Base-by-base conservation (phyloP, 2,113 vertebrate species). In the Barnardius zonarius region DNA sequence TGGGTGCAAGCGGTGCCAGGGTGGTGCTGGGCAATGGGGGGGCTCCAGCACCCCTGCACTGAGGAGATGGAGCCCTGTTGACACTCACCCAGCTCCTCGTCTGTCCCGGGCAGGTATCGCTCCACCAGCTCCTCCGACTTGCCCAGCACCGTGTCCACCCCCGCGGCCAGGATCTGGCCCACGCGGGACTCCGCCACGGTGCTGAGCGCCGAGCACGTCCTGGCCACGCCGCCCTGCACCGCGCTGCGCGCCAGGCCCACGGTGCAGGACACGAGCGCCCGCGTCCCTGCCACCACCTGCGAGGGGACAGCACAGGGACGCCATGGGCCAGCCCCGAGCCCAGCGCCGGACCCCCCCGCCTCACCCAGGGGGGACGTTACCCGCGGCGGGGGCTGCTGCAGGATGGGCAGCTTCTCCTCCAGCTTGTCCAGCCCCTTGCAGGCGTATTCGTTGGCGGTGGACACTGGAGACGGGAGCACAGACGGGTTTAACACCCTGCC, bases 361-460 rank as follows among this genome's bases (percentile, higher is more conserved):
- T 0, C 16, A 84, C 76, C 37, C 10, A 7, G 13, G 35, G 52
- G 9, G 2, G 85, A 5, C 2, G 4, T 91, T 87, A 99, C 99
- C 99, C 98, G 97, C 70, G 98, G 98, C 0, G 99, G 97, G 10
- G 98, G 98, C 91, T 99, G 98, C 55, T 99, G 99, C 88, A 99
- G 98, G 96, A 99, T 98, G 7, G 99, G 98, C 64, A 99, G 92
- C 31, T 97, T 98, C 82, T 98, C 98, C 88, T 99, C 98, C 96
- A 98, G 96, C 89, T 98, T 98, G 75, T 98, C 98, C 94, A 99
- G 92, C 24, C 98, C 98, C 90, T 96, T 98, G 92, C 98, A 98
- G 22, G 98, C 98, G 1, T 98, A 98, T 35, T 98, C 96, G 6
- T 98, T 99, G 70, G 98, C 97, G 98, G 22, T 37, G 35, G 80